Conservation (phyloP, 2,888 invertebrate species). For the Epsilonema sp. region DNA sequence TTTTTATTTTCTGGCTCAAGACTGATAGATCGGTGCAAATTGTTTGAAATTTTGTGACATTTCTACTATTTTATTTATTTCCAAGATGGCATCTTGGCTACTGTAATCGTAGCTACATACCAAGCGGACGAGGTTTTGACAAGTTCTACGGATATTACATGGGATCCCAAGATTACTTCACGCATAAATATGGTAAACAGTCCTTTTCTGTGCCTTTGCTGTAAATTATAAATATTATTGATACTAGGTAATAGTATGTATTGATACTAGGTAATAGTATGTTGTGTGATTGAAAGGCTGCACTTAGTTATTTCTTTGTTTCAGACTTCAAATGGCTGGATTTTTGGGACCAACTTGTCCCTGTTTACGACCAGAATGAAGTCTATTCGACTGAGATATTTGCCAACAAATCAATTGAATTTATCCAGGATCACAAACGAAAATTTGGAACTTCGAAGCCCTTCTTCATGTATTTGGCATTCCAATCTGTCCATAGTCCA, state of each 20-base stretch:
- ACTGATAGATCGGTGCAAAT: not conserved
- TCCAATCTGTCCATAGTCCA: not conserved
- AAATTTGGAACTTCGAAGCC: not conserved
- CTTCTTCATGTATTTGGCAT: not conserved
- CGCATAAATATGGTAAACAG: conserved; percentile 13
- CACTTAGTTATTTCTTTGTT: no score
- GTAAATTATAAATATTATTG: no score
- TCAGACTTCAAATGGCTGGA: not conserved
- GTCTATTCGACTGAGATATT: not conserved
- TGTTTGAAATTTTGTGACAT: no score
- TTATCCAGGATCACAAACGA: not conserved
- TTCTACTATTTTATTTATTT: no score
- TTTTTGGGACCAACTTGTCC: not conserved
- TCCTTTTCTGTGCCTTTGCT: conserved; percentile 26
- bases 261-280: no score
- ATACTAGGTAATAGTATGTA: no score
- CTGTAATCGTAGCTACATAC: conserved; percentile 33
- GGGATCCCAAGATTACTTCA: conserved; percentile 26
- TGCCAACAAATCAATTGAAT: not conserved
- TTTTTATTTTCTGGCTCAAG: not conserved
- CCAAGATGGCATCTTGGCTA: conserved; percentile 36
- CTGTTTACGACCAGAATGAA: not conserved
- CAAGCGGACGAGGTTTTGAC: conserved; percentile 35
- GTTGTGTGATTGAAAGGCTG: no score
- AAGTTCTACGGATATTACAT: conserved; percentile 34